These are phyloP conservation scores for Drosophila eugracilis DNA, from an alignment of 1,140 invertebrate species.

Conservation along the genomic window DNA sequence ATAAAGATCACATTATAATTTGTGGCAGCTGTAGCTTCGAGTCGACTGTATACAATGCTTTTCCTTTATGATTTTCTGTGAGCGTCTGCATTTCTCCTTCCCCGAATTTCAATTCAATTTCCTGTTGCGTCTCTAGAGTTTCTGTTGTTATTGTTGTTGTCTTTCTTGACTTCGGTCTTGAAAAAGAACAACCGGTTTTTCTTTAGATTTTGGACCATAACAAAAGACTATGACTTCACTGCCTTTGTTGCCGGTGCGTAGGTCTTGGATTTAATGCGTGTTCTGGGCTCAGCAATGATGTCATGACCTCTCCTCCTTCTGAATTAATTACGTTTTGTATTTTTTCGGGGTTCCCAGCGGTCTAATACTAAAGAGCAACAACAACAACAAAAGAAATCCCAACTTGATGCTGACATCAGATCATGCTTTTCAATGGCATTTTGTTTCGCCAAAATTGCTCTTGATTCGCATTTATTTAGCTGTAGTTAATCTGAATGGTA, in stretches of 20 bases:
- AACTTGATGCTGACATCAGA: neutral
- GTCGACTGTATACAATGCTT: neutral
- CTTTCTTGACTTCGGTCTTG: conserved; percentile 11
- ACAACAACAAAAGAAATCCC: neutral
- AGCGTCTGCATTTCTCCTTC: conserved; percentile 7
- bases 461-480: too few species aligned
- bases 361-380: neutral
- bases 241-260: conserved; percentile 20
- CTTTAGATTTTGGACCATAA: conserved; percentile 29
- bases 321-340: neutral
- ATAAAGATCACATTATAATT: neutral
- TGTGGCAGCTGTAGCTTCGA: conserved; percentile 9
- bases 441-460: neutral
- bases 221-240: conserved; percentile 43
- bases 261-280: conserved; percentile 14
- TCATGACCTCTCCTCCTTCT: neutral
- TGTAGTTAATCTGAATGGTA: too few species aligned
- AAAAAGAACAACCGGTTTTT: conserved; percentile 28
- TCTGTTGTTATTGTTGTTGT: conserved; percentile 1
- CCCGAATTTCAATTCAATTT: conserved; percentile 14
- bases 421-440: conserved; percentile 2
- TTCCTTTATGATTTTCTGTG: conserved; percentile 2
- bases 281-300: conserved; percentile 17
- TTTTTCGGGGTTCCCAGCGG: conserved; percentile 11
- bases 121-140: conserved; percentile 22